phyloP scores from a whole-genome alignment of 2,113 vertebrate genomes.

The Poeciliopsis retropinna region DNA sequence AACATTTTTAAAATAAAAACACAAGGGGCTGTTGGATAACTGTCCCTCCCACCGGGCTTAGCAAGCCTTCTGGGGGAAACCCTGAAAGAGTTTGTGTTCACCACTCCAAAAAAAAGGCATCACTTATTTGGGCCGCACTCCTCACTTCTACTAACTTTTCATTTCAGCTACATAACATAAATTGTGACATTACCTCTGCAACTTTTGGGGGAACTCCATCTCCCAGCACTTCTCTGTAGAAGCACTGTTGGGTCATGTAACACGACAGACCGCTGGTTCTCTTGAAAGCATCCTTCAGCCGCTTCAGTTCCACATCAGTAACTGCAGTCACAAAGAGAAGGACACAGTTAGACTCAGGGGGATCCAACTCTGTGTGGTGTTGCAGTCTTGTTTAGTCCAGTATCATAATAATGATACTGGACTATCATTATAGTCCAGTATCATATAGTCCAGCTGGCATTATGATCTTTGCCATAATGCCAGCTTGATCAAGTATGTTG shows the following conservation, averaged over 20 bases:
- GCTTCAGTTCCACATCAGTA: constrained; percentile 95
- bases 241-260: constrained; percentile 98
- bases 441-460: too few relatives aligned
- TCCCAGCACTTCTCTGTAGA: constrained; percentile 95
- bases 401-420: neutral
- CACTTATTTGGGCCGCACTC: too few relatives aligned
- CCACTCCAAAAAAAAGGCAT: too few relatives aligned
- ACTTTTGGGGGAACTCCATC: constrained; percentile 97
- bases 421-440: too few relatives aligned
- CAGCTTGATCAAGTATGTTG: too few relatives aligned
- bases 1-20: too few relatives aligned
- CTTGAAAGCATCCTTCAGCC: constrained; percentile 99
- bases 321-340: constrained; percentile 73
- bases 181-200: constrained; percentile 85
- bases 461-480: too few relatives aligned
- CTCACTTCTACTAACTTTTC: too few relatives aligned
- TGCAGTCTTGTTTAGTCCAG: neutral
- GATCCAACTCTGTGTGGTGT: neutral
- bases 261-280: constrained; percentile 94
- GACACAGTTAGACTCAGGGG: neutral
- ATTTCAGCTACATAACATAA: neutral
- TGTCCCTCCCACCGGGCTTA: too few relatives aligned
- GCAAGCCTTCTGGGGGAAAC: too few relatives aligned
- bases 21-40: too few relatives aligned
- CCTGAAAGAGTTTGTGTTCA: too few relatives aligned